Evolutionary conservation across 2,797 vertebrate genomes (phyloP).

Genomic region (Onychomys leucogaster): DNA sequence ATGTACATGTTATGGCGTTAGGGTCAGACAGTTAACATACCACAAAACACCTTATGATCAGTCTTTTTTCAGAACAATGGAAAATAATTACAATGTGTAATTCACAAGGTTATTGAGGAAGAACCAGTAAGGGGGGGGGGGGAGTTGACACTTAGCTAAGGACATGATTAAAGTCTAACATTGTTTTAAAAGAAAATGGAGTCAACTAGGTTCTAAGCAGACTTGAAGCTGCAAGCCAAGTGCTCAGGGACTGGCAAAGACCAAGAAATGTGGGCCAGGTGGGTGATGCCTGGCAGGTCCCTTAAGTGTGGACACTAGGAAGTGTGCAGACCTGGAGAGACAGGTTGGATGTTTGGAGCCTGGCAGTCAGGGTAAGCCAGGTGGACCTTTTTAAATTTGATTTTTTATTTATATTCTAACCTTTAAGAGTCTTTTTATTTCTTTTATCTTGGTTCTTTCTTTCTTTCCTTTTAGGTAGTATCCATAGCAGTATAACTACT

Average conservation of each 20-base stretch:
- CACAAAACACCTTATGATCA: neutral
- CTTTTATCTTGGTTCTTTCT: neutral
- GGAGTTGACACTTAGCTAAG: neutral
- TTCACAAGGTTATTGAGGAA: neutral
- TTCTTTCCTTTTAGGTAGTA: too few relatives aligned
- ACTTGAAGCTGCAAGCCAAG: neutral
- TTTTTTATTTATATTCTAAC: neutral
- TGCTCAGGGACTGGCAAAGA: neutral
- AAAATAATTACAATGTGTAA: too few relatives aligned
- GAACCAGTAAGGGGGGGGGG: too few relatives aligned
- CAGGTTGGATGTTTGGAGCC: neutral
- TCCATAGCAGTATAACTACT: neutral
- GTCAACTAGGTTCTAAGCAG: neutral
- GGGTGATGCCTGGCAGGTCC: neutral
- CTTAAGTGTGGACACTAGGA: neutral
- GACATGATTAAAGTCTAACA: neutral
- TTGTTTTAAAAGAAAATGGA: neutral
- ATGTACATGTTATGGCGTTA: neutral
- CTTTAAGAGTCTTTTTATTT: neutral
- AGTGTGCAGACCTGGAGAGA: neutral
- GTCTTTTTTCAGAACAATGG: neutral
- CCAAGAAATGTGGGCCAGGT: neutral
- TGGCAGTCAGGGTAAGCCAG: neutral
- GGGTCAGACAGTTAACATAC: neutral
- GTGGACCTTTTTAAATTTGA: neutral